Base-by-base conservation (phyloP, 2,113 vertebrate genomes). In the Cygnus atratus region DNA sequence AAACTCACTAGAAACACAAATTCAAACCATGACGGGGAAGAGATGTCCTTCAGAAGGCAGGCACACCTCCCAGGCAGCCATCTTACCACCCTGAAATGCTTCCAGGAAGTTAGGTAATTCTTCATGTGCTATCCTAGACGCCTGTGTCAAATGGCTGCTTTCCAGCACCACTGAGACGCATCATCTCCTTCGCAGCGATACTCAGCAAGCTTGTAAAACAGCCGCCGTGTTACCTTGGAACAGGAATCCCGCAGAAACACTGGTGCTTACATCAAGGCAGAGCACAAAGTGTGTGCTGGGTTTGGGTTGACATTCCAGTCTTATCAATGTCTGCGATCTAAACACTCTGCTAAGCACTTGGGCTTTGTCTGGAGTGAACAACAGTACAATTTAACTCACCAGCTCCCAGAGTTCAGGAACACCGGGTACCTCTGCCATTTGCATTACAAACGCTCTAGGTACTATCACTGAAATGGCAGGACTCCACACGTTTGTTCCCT, bases 311-410 rank as follows among this genome's bases (percentile, higher is more conserved):
- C 94, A 90, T 94, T 91, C 89, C 73, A 90, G 26, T 43, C 84
- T 84, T 95, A 96, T 92, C 95, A 54, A 46, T 2, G 80, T 81
- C 93, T 94, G 85, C 55, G 66, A 95, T 94, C 95, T 95, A 89
- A 94, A 55, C 25, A 65, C 91, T 63, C 73, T 26, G 33, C 48
- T 91, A 88, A 95, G 86, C 52, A 66, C 66, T 87, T 48, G 31
- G 80, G 59, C 26, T 90, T 43, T 68, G 61, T 80, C 73, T 88
- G 74, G 76, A 72, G 54, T 13, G 4, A 90, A 44, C 10, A 50
- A 33, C 63, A 80, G 59, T 13, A 59, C n/a, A 21, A 58, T 54
- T 94, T 94, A 96, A 96, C 86, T 66, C 80, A 24, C 7, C n/a
- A 73, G 37, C 54, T 89, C 44, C 77, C 81, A 76, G 77, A 79